Base-by-base conservation (phyloP, 2,888 invertebrate genomes). In the Helicoverpa assulta region DNA sequence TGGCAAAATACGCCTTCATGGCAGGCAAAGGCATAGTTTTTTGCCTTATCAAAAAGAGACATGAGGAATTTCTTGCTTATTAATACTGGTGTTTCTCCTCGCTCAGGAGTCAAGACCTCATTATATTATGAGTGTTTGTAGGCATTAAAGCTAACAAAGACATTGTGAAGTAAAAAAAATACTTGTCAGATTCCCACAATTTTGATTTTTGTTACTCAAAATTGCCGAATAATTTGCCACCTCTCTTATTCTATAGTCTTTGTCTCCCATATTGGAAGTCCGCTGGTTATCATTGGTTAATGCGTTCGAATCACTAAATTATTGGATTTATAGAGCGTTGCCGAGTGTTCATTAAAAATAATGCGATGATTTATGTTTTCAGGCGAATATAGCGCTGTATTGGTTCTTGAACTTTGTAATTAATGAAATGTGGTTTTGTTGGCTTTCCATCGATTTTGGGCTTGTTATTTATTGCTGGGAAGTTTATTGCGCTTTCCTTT, bases 281-380 rank as follows among this genome's bases (percentile, higher is more conserved):
- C 58, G 33, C 51, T 59, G 43, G 51, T 66, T 61, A 73, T 65
- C 76, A 59, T 54, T 65, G 40, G 61, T 55, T 64, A 79, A 76
- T 82, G 66, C 72, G 62, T 72, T 70, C 55, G 73, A 79, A 79
- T 72, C 66, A 67, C 63, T 55, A 76, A 80, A 82, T 82, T 73
- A 82, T 77, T 67, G 65, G 52, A 81, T 63, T 71, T 69, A 80
- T 76, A 68, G 54, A 33, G 5, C 50, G 18, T 50, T 56, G 59
- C 81, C 26, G 53, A 68, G 65, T 58, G 73, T 71, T 80, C 77
- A 76, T 81, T 82, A 81, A 81, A 81, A 81, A 73, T 77, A 82
- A 80, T 71, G n/a, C 62, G 10, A 12, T 57, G 81, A 73, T 81
- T 81, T 82, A 80, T 77, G 55, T 56, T 51, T 65, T 37, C 26